These are phyloP conservation scores for Epinotia bilunana DNA, from an alignment of 2,888 invertebrate genomes.

Conservation along the genomic window DNA sequence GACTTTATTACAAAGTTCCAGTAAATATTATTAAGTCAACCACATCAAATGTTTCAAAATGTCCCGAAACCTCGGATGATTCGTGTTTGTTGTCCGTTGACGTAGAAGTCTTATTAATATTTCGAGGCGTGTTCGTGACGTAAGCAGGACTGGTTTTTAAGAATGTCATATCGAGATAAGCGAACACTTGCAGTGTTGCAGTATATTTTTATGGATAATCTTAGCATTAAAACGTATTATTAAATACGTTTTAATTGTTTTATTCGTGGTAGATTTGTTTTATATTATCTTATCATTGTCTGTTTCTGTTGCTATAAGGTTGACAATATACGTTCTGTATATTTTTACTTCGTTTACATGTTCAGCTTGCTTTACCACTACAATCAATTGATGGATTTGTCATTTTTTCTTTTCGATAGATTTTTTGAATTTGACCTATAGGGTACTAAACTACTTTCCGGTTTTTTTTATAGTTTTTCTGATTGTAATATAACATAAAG, in stretches of 20 bases:
- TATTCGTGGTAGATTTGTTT: background rate
- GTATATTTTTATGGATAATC: background rate
- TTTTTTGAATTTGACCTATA: no score
- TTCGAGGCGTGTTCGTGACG: slow-evolving; percentile 39
- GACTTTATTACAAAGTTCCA: no score
- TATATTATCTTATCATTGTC: background rate
- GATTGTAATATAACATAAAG: no score
- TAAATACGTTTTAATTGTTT: background rate
- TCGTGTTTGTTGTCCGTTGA: slow-evolving; percentile 11
- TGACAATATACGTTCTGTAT: no score
- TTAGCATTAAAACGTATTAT: background rate
- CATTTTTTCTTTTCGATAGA: no score
- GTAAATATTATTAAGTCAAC: background rate
- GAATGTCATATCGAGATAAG: slow-evolving; percentile 31
- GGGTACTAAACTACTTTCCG: no score
- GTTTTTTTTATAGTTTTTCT: no score
- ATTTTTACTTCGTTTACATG: no score
- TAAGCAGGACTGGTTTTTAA: slow-evolving; percentile 37
- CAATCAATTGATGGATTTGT: no score
- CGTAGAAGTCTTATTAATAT: slow-evolving; percentile 33
- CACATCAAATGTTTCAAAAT: background rate
- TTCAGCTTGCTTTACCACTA: no score
- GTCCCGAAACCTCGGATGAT: background rate
- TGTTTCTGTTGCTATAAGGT: background rate
- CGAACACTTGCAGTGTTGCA: slow-evolving; percentile 12